These are phyloP conservation scores for Diadema setosum DNA, from an alignment of 35 echinoderm and acorn worm genomes.

Conservation along the genomic window DNA sequence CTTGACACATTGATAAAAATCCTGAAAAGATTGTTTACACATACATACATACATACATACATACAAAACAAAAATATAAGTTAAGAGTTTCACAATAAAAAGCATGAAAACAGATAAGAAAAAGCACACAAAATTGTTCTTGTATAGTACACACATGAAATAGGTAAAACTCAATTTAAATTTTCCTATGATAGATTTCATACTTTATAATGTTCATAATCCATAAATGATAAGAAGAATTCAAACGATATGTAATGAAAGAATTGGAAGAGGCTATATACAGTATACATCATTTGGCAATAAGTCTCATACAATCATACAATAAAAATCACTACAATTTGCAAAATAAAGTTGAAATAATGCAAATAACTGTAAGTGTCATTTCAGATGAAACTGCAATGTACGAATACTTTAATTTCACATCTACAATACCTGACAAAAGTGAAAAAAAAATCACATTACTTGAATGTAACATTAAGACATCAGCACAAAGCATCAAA, in stretches of 20 bases:
- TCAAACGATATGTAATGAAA: slow-evolving; percentile 2
- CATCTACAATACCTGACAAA: slow-evolving; percentile 1
- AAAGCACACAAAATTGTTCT: neutral
- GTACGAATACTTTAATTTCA: slow-evolving; percentile 1
- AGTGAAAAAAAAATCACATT: neutral
- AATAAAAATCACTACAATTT: neutral
- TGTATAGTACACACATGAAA: neutral
- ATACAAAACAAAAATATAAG: no score
- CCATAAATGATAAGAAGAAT: neutral
- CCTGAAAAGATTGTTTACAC: no score
- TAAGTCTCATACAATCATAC: neutral
- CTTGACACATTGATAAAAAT: no score
- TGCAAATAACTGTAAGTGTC: neutral
- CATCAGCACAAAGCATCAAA: neutral
- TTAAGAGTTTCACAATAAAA: no score
- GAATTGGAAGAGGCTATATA: neutral
- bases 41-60: no score
- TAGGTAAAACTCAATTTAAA: neutral
- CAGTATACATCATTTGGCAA: slow-evolving; percentile 1
- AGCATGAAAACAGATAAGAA: neutral
- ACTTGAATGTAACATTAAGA: neutral
- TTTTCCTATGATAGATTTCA: no score
- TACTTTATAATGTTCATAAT: neutral
- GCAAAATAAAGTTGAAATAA: neutral
- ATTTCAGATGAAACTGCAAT: slow-evolving; percentile 24